A percentile compares a stretch with the other conserved stretches of the same genome.
phyloP scores from a whole-genome alignment of 2,888 invertebrate species.

The Hoplodrina blanda region DNA sequence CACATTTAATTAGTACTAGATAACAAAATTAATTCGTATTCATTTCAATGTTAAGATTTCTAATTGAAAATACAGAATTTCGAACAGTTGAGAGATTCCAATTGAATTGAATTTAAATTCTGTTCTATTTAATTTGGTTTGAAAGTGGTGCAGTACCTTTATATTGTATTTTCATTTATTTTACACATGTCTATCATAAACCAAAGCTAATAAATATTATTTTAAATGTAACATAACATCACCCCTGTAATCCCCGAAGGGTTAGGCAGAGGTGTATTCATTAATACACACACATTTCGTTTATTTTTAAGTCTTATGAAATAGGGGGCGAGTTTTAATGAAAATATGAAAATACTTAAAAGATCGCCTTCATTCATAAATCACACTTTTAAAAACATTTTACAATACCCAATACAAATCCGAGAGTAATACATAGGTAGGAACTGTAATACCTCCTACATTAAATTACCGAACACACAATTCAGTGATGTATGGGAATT shows the following conservation, averaged over 20 bases:
- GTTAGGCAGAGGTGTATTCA: too few species aligned
- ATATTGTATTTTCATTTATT: too few species aligned
- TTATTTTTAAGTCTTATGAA: too few species aligned
- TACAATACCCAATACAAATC: not conserved
- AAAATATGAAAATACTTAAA: not conserved
- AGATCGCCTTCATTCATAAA: not conserved
- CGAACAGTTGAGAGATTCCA: not conserved
- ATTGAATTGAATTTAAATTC: constrained; percentile 13
- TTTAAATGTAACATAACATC: too few species aligned
- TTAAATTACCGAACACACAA: constrained; percentile 3
- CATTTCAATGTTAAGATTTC: constrained; percentile 24
- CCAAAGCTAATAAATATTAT: too few species aligned
- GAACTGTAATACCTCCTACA: too few species aligned
- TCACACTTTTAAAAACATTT: not conserved
- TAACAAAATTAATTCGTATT: constrained; percentile 28
- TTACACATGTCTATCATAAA: too few species aligned
- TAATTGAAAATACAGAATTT: constrained; percentile 36
- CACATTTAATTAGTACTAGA: constrained; percentile 25
- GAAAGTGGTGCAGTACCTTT: constrained; percentile 1
- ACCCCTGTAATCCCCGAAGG: too few species aligned
- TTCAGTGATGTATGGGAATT: constrained; percentile 15
- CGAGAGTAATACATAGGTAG: too few species aligned
- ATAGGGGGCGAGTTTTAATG: too few species aligned
- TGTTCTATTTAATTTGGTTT: constrained; percentile 6
- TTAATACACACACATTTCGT: too few species aligned